A percentile compares a stretch with the other conserved stretches of the same genome.
Evolutionary conservation across 2,888 invertebrate genomes (phyloP).

Genomic region (Seira musarum): DNA sequence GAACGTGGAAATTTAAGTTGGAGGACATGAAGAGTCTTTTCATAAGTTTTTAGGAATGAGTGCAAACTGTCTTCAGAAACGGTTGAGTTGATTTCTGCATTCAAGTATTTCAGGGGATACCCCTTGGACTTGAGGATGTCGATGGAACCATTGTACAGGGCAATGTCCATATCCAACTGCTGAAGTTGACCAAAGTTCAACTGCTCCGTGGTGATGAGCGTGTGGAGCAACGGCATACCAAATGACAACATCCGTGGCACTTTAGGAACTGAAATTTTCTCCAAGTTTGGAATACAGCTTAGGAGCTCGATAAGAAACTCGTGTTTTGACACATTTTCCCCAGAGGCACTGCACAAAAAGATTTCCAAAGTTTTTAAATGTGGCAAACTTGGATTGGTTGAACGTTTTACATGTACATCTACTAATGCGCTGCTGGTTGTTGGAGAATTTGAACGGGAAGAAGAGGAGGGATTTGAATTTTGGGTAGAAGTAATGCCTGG

Average conservation of each 20-base stretch:
- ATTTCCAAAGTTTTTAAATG: constrained; percentile 45
- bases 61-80: constrained; percentile 44
- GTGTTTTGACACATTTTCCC: constrained; percentile 47
- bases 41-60: constrained; percentile 38
- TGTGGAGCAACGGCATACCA: constrained; percentile 49
- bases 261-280: constrained; percentile 52
- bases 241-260: constrained; percentile 51
- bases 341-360: constrained; percentile 42
- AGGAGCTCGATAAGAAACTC: constrained; percentile 48
- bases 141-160: constrained; percentile 40
- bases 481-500: neutral
- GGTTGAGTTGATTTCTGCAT: constrained; percentile 52
- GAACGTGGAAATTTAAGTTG: constrained; percentile 46
- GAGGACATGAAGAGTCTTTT: constrained; percentile 26
- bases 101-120: constrained; percentile 41
- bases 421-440: neutral
- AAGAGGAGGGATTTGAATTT: neutral
- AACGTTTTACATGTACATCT: no score
- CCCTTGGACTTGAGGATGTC: constrained; percentile 45
- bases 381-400: constrained; percentile 21
- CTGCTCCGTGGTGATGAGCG: constrained; percentile 42
- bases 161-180: constrained; percentile 53
- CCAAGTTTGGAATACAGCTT: constrained; percentile 44
- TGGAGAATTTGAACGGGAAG: neutral
- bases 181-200: constrained; percentile 25